Evolutionary conservation across 2,797 vertebrate species (phyloP), one percentile per base, ranked within the genome.

Genomic region (Etheostoma nigrum): DNA sequence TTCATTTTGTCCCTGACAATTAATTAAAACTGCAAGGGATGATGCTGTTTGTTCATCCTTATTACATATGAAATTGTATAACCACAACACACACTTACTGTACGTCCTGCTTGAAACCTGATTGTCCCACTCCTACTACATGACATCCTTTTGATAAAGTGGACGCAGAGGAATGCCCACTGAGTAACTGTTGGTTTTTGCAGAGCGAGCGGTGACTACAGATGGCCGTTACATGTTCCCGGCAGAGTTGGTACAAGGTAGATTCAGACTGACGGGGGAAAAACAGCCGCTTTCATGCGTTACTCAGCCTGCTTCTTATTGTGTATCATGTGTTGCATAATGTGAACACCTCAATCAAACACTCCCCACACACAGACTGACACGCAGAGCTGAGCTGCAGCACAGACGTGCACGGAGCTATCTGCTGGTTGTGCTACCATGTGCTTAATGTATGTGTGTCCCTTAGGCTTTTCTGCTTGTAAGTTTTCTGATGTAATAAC

Each of bases 191-290:
- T 94, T 88, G 88, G 30, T 95, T 88, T 94, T 95, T 96, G 36
- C 95, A 98, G 97, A 98, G 87, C 94, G 97, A 74, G 96, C 96
- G 0, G 95, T 98, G 92, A 98, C 96, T 76, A 98, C 96, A 0
- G 97, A 98, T 2, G 97, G 97, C 86, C 96, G 97, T 42, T 98
- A 96, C 58, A 90, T 98, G 93, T 98, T 98, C 90, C 97, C 97
- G 0, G 94, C 95, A 81, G 95, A 95, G 72, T 93, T 94, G 82
- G 96, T 95, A 54, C 96, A 97, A 97, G 97, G 97, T 98, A 97
- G 93, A 94, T 60, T 62, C 67, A 73, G 83, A 82, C 57, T 19
- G 67, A 72, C 15, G 51, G 47, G 47, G 63, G 14, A 64, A 65
- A 36, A 79, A 48, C 77, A 42, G 67, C 48, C 3, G 62, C 65